Evolutionary conservation across 2,113 vertebrate genomes (phyloP).

Genomic region (Beaufortia kweichowensis): DNA sequence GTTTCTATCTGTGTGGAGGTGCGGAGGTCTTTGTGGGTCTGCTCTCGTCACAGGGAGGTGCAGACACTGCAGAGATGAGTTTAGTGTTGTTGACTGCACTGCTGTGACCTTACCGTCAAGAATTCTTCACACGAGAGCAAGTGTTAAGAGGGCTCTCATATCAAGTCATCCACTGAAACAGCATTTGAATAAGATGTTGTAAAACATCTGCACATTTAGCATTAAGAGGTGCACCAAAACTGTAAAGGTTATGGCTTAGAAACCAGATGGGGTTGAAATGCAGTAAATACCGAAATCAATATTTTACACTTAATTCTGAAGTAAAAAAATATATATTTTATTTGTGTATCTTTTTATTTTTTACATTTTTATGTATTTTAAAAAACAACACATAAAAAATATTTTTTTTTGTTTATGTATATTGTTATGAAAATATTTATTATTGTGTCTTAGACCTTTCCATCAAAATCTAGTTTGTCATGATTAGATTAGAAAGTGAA

Average conservation of each 20-base stretch:
- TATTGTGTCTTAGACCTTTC: too few species aligned
- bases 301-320: neutral
- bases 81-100: constrained; percentile 23
- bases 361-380: too few species aligned
- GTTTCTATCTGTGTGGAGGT: constrained; percentile 14
- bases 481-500: too few species aligned
- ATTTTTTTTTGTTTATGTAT: too few species aligned
- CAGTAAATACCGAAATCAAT: neutral
- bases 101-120: constrained; percentile 54
- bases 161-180: constrained; percentile 12
- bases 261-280: neutral
- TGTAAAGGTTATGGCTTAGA: neutral
- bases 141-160: neutral
- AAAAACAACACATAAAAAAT: too few species aligned
- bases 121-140: constrained; percentile 22
- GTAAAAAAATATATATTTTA: too few species aligned
- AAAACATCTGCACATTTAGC: neutral
- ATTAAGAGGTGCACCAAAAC: neutral
- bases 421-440: too few species aligned
- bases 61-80: constrained; percentile 19
- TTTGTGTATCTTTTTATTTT: too few species aligned
- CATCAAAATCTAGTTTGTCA: too few species aligned
- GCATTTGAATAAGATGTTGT: neutral
- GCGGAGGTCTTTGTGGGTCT: neutral
- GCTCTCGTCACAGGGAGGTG: constrained; percentile 6